Evolutionary conservation across 2,797 vertebrate genomes (phyloP).

Genomic region (Cheirogaleus major): DNA sequence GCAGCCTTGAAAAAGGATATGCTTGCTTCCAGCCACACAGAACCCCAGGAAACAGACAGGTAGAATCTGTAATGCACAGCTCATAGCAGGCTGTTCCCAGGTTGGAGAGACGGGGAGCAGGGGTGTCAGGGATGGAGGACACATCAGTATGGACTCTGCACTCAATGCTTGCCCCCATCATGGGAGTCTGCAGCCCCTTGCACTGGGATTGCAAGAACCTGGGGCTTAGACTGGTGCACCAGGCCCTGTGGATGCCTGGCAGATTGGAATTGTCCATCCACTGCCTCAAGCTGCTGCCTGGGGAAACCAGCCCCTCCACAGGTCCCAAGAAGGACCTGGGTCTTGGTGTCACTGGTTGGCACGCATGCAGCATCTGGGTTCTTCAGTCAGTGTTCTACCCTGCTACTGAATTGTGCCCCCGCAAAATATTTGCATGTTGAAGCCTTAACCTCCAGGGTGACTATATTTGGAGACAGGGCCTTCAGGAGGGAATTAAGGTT

Average conservation of each 20-base stretch:
- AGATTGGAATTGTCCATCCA: background rate
- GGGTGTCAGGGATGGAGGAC: fast-evolving
- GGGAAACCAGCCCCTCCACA: background rate
- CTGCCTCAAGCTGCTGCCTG: background rate
- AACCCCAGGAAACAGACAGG: background rate
- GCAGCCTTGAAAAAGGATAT: background rate
- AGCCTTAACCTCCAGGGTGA: background rate
- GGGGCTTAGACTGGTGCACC: background rate
- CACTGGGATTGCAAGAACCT: background rate
- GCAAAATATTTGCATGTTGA: background rate
- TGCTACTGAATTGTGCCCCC: background rate
- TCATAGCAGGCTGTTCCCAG: background rate
- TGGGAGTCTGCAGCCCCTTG: background rate
- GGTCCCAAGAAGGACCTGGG: background rate
- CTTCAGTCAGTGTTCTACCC: background rate
- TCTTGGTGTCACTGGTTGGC: background rate
- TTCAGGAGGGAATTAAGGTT: background rate
- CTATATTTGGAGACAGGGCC: background rate
- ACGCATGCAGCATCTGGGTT: background rate
- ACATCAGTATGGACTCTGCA: background rate
- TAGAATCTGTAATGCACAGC: too few relatives aligned
- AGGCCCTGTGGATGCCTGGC: background rate
- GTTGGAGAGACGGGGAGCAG: background rate
- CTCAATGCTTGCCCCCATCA: fast-evolving
- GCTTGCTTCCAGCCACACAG: background rate